Evolutionary conservation across 2,797 vertebrate species (phyloP), one percentile per base, ranked within the genome.

Genomic region (Sebastes vulpes): DNA sequence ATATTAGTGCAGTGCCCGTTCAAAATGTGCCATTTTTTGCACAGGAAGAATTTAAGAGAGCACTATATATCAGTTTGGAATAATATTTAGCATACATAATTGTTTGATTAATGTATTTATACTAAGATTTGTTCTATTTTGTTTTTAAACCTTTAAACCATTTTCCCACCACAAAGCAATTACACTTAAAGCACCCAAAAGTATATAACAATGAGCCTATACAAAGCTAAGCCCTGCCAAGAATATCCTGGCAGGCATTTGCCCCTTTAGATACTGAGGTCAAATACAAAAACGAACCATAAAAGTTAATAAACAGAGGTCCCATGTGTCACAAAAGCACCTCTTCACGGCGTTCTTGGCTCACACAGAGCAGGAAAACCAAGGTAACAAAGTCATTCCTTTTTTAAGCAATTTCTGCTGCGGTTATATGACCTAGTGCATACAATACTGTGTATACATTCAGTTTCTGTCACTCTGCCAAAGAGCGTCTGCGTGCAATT

Each of bases 361-460:
- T 74, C 18, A 0, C 52, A 56, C 16, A 5, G 18, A 38, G 74
- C 64, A 71, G 52, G 48, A 75, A 79, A 86, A 83, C 72, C 74
- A 50, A 68, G 38, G 54, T 35, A 73, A 78, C 63, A 65, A 67
- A 77, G 72, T 69, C 28, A 46, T 75, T 78, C 46, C 26, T 71
- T 72, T 65, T 86, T 77, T 42, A 53, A 84, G 56, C 48, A 53
- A 70, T 82, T 73, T 72, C 70, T 71, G 63, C 77, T 70, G 79
- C 20, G 81, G 79, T 81, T 72, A 61, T 26, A 21, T 70, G 75
- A 75, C 14, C 53, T 12, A 9, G 32, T 52, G 32, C 68, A 59
- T 60, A 76, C 69, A 77, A 64, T 52, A 66, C 61, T 72, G 57
- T 23, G 57, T 77, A 79, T 83, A 79, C 80, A 75, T 82, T 56